These are phyloP conservation scores for Premnoplex brunnescens DNA, from an alignment of 2,797 vertebrate species.

Conservation along the genomic window DNA sequence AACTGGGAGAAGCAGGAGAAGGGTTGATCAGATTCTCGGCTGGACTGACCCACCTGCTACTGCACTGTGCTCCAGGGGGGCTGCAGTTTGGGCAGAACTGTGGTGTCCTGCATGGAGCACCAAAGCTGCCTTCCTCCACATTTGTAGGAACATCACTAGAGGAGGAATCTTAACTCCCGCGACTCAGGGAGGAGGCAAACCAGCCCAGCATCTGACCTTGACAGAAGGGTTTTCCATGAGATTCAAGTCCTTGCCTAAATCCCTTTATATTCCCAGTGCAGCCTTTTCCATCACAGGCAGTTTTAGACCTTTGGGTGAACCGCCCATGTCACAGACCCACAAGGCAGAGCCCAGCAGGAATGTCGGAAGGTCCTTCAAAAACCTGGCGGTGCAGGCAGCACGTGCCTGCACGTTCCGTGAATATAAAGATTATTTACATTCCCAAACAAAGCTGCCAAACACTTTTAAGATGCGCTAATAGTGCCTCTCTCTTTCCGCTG, in stretches of 20 bases:
- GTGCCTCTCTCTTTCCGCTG: constrained; percentile 55
- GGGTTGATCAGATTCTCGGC: background rate
- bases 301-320: background rate
- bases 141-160: background rate
- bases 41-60: background rate
- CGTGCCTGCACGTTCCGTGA: constrained; percentile 1
- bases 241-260: background rate
- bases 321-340: background rate
- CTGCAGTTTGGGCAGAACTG: background rate
- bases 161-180: background rate
- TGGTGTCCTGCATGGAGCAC: background rate
- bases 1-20: background rate
- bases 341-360: background rate
- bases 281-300: background rate
- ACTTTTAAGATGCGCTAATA: constrained; percentile 46
- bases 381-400: background rate
- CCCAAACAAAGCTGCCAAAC: constrained; percentile 70
- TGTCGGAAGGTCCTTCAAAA: constrained; percentile 41
- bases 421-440: constrained; percentile 80
- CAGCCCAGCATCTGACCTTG: background rate
- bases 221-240: background rate
- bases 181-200: background rate
- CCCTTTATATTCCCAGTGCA: background rate
- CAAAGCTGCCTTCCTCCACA: background rate
- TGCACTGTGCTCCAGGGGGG: background rate